phyloP scores from a whole-genome alignment of 2,888 invertebrate genomes.

The Drosophila hamatofila region DNA sequence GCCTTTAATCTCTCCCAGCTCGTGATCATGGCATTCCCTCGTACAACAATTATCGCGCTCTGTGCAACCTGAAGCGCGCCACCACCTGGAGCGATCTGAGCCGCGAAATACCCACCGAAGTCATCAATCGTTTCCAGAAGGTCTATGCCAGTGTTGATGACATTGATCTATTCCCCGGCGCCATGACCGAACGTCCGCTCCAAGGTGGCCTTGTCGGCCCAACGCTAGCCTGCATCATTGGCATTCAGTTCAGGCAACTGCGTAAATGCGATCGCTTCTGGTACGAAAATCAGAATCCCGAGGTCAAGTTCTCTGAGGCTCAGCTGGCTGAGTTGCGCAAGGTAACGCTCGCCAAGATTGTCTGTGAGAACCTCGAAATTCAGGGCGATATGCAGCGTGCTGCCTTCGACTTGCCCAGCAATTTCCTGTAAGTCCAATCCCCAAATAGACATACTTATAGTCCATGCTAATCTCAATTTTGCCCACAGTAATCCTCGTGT shows the following conservation, averaged over 20 bases:
- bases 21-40: conserved; percentile 95
- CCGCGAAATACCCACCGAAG: conserved; percentile 94
- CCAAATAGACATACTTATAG: neutral
- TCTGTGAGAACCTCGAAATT: conserved; percentile 96
- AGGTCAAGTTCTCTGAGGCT: conserved; percentile 92
- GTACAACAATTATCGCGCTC: conserved; percentile 95
- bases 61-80: conserved; percentile 95
- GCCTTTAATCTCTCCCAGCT: conserved; percentile 82
- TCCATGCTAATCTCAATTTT: neutral
- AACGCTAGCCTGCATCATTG: conserved; percentile 97
- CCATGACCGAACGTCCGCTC: conserved; percentile 94
- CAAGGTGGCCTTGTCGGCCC: conserved; percentile 97
- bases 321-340: conserved; percentile 96
- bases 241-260: conserved; percentile 95
- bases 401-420: conserved; percentile 95
- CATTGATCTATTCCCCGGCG: conserved; percentile 98
- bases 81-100: conserved; percentile 93
- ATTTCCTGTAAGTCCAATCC: conserved; percentile 90
- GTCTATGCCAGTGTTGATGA: conserved; percentile 96
- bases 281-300: conserved; percentile 95
- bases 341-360: conserved; percentile 92
- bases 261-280: conserved; percentile 98
- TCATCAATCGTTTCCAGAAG: conserved; percentile 91
- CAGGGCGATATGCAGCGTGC: conserved; percentile 94
- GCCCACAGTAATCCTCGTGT: conserved; percentile 91